Percentiles rank a stretch among this genome's conserved stretches.
phyloP scores from a whole-genome alignment of 1,140 invertebrate species.

The Steinernema khuongi region DNA sequence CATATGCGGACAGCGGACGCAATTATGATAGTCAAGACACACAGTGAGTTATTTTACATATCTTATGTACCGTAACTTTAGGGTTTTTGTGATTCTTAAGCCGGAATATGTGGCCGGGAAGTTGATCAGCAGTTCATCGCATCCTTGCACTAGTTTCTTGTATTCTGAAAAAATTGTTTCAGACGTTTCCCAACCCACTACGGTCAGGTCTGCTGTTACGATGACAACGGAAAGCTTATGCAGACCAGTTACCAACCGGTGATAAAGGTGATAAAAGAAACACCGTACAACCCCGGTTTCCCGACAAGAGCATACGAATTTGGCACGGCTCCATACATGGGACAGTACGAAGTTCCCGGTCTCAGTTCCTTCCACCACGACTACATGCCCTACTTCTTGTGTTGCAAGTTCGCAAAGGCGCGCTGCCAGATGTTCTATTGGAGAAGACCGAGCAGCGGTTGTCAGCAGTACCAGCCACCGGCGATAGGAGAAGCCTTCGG shows the following conservation, averaged over 20 bases:
- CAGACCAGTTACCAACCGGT: slow-evolving; percentile 57
- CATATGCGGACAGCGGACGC: slow-evolving; percentile 41
- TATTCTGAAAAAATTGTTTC: slow-evolving; percentile 18
- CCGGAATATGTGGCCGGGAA: background rate
- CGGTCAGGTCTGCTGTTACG: slow-evolving; percentile 58
- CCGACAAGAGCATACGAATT: slow-evolving; percentile 56
- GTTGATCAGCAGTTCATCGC: background rate
- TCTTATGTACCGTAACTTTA: no score
- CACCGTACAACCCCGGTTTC: slow-evolving; percentile 57
- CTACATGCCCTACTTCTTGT: slow-evolving; percentile 59
- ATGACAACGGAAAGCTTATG: slow-evolving; percentile 50
- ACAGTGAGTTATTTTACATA: slow-evolving; percentile 30
- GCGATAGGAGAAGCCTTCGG: slow-evolving; percentile 53
- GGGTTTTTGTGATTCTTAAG: no score
- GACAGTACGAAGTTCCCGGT: slow-evolving; percentile 52
- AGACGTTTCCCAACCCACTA: slow-evolving; percentile 57
- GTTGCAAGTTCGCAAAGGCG: slow-evolving; percentile 58
- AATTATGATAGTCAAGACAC: slow-evolving; percentile 29
- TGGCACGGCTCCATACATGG: slow-evolving; percentile 54
- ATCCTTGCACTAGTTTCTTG: background rate
- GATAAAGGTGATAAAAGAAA: slow-evolving; percentile 53
- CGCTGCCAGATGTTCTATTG: slow-evolving; percentile 58
- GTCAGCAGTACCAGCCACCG: slow-evolving; percentile 58
- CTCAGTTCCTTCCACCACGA: slow-evolving; percentile 56
- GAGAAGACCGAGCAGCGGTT: slow-evolving; percentile 52